Conservation (phyloP, 2,113 vertebrate species). For the Lampris megalopsis region DNA sequence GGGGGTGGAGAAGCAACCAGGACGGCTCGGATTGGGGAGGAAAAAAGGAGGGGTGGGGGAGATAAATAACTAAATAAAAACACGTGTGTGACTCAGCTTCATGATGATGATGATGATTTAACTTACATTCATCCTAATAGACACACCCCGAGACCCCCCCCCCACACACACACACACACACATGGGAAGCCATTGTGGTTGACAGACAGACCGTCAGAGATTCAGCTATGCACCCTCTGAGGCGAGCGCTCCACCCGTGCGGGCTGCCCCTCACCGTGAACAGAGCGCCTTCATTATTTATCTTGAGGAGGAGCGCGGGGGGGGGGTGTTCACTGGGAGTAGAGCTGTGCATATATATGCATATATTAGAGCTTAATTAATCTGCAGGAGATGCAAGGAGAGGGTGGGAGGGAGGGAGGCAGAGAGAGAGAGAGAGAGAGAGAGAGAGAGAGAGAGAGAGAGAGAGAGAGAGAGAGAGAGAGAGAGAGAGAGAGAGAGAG, state of each 20-base stretch:
- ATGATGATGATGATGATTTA: no score
- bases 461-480: background rate
- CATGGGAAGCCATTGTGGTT: background rate
- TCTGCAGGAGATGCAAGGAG: constrained; percentile 55
- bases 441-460: background rate
- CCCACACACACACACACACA: no score
- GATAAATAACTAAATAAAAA: no score
- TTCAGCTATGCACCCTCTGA: constrained; percentile 23
- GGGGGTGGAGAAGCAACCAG: no score
- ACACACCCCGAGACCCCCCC: no score
- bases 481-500: constrained; percentile 25
- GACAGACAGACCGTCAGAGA: constrained; percentile 21
- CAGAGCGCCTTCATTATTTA: constrained; percentile 43
- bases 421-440: background rate
- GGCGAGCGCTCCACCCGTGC: constrained; percentile 50
- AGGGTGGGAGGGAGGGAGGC: background rate
- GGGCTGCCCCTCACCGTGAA: constrained; percentile 47
- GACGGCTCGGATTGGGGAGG: no score
- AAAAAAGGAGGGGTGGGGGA: no score
- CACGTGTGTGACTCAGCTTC: no score
- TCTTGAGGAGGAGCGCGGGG: constrained; percentile 28
- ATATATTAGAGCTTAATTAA: constrained; percentile 66
- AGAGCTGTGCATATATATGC: constrained; percentile 57
- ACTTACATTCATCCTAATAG: no score
- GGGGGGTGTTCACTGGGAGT: constrained; percentile 37